Evolutionary conservation across 2,113 vertebrate genomes (phyloP).

Genomic region (Rafetus swinhoei): DNA sequence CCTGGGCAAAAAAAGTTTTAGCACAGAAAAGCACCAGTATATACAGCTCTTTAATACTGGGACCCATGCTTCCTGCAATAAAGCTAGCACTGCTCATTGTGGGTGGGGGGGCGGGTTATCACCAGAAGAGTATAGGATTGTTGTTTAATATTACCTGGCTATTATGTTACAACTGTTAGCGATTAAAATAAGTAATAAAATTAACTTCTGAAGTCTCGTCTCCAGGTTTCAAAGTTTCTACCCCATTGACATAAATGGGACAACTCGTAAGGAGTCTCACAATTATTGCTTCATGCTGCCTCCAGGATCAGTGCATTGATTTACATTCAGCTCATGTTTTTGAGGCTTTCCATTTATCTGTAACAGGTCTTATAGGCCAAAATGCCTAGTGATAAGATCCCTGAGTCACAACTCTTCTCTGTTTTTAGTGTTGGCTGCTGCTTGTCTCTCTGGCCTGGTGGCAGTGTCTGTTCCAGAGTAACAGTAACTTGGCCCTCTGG

Average conservation of each 20-base stretch:
- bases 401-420: not conserved
- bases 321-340: not conserved
- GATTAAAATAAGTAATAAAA: not conserved
- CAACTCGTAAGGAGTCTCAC: not conserved
- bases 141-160: not conserved
- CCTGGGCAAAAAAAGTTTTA: too few relatives aligned
- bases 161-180: not conserved
- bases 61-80: too few relatives aligned
- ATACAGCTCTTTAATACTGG: too few relatives aligned
- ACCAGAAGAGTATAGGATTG: not conserved
- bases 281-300: not conserved
- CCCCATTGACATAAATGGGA: not conserved
- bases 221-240: too few relatives aligned
- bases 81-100: too few relatives aligned
- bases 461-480: not conserved
- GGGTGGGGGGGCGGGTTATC: not conserved
- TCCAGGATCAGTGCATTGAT: not conserved
- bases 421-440: not conserved
- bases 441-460: not conserved
- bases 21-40: not conserved
- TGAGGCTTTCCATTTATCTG: not conserved
- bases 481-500: not conserved
- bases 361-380: not conserved
- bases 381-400: not conserved
- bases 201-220: not conserved